Evolutionary conservation across 1,140 invertebrate genomes (phyloP), one percentile per base, ranked within the genome.

Genomic region (Drosophila oshimai): DNA sequence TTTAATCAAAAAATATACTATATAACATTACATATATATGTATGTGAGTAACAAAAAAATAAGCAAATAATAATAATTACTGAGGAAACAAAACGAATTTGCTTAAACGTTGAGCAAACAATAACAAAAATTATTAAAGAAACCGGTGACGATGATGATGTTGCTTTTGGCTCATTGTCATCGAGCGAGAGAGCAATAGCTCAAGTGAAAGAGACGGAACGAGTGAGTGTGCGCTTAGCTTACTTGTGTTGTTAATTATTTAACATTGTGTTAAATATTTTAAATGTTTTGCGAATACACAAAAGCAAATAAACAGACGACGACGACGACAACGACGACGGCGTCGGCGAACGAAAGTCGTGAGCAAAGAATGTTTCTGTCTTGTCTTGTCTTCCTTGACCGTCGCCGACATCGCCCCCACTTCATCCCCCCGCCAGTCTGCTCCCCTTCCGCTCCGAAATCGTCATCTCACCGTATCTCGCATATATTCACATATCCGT

Each of bases 231-330:
- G 9, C 37, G 62, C 57, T 54, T 45, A 69, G 62, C 57, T 54
- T 45, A 69, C 74, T 72, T 69, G 68, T 64, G 49, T 86, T 86
- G 80, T 81, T 86, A 87, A 87, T 87, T 86, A 87, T 87, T 87
- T 87, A 57, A 74, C 72, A 80, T 87, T 75, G 84, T 86, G 81
- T 76, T 87, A 74, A 76, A 86, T 81, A 70, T 87, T 86, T 87
- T 51, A 86, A 86, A 87, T 81, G 76, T 79, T 81, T 86, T 70
- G 74, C 57, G 53, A 62, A 76, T 53, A 68, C 64, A 69, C 34
- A 69, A 65, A 74, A 65, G 49, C 58, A 74, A 74, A 74, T 65
- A 74, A 74, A 74, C 71, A 74, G 46, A 47, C 55, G 51, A 50
- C 33, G 49, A 12, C 51, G 39, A 13, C 46, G 41, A 39, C 47